These are phyloP conservation scores for Plusia festucae DNA, from an alignment of 2,888 invertebrate genomes.

Conservation along the genomic window DNA sequence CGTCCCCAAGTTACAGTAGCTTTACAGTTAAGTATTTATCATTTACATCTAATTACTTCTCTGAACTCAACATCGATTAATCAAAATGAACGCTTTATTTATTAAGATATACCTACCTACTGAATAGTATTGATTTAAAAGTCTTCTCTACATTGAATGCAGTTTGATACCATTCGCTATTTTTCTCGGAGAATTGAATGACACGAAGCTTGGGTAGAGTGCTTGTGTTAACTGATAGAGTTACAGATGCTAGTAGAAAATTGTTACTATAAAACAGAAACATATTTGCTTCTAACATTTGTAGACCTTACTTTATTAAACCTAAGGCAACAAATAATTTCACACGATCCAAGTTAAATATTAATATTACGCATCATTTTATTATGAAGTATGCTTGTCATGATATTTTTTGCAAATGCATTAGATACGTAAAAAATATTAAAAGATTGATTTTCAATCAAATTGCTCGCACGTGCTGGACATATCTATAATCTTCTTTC, in stretches of 20 bases:
- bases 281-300: too few species aligned
- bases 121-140: conserved; percentile 11
- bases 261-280: background rate
- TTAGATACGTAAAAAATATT: conserved; percentile 7
- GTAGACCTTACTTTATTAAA: too few species aligned
- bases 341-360: too few species aligned
- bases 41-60: conserved; percentile 54
- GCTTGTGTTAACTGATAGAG: conserved; percentile 31
- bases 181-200: conserved; percentile 22
- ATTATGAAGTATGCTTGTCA: background rate
- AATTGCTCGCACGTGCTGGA: conserved; percentile 42
- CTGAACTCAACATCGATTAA: conserved; percentile 48
- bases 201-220: conserved; percentile 18
- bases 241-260: conserved; percentile 26
- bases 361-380: background rate
- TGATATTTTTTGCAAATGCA: background rate
- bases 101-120: conserved; percentile 21
- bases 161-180: conserved; percentile 18
- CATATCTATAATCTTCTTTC: conserved; percentile 46
- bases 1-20: conserved; percentile 53
- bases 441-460: conserved; percentile 30
- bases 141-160: conserved; percentile 16
- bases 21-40: conserved; percentile 50
- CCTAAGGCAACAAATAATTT: too few species aligned
- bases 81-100: conserved; percentile 46